Evolutionary conservation across 2,113 vertebrate genomes (phyloP).

Genomic region (Halichoeres trimaculatus): DNA sequence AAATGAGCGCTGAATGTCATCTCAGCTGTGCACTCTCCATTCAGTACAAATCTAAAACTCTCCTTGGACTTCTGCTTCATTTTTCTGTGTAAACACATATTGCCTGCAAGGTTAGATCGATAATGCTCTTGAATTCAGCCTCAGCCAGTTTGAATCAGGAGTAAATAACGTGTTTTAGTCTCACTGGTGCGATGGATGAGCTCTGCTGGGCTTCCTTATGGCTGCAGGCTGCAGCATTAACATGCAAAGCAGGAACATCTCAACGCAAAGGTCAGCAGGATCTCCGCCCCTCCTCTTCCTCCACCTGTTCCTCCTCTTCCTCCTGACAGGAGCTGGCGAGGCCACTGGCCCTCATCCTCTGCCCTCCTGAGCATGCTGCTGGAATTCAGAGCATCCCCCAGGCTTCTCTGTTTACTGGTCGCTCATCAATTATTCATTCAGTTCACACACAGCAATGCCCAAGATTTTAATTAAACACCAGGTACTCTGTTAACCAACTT

Average conservation of each 20-base stretch:
- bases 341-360: neutral
- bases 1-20: neutral
- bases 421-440: neutral
- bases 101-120: conserved; percentile 1
- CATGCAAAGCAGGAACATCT: conserved; percentile 3
- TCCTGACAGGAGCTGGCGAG: conserved; percentile 22
- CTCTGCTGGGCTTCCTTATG: neutral
- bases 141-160: neutral
- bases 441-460: neutral
- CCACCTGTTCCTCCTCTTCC: too few relatives aligned
- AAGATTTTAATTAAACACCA: neutral
- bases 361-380: neutral
- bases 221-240: neutral
- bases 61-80: neutral
- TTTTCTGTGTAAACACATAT: neutral
- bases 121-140: neutral
- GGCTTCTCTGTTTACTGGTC: neutral
- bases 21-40: neutral
- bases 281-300: neutral
- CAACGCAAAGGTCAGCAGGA: neutral
- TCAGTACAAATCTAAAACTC: neutral
- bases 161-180: neutral
- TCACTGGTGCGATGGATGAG: neutral
- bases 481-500: neutral
- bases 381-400: conserved; percentile 6